These are phyloP conservation scores for Zosterops borbonicus DNA, from an alignment of 2,113 vertebrate species.

Conservation along the genomic window DNA sequence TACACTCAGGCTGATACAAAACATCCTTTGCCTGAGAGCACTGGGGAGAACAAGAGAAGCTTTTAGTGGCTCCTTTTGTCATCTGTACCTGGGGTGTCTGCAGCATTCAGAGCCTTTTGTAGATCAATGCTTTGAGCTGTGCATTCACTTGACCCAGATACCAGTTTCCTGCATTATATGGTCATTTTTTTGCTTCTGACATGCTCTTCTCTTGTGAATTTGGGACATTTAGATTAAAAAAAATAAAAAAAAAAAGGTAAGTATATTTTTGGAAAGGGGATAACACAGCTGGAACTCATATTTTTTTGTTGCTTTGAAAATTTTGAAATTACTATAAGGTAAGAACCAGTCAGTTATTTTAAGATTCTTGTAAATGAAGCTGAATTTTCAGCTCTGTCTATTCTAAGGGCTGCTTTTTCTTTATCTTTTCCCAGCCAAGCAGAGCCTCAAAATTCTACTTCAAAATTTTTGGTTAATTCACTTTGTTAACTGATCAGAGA, in stretches of 20 bases:
- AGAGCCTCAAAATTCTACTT: not conserved
- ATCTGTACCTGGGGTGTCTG: not conserved
- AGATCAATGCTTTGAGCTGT: not conserved
- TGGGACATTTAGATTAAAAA: not conserved
- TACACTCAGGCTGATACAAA: not conserved
- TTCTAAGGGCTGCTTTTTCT: not conserved
- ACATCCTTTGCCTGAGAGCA: not conserved
- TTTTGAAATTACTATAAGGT: not conserved
- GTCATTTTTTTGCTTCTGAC: constrained; percentile 23
- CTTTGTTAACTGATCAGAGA: not conserved
- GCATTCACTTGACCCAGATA: constrained; percentile 19
- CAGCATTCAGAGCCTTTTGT: not conserved
- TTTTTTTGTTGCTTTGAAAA: constrained; percentile 2
- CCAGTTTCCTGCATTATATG: not conserved
- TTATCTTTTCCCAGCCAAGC: not conserved
- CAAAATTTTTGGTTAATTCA: not conserved
- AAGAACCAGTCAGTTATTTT: not conserved
- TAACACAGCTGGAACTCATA: not conserved
- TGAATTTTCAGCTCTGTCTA: not conserved
- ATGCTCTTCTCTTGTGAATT: constrained; percentile 2
- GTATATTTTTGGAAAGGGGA: not conserved
- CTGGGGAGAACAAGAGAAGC: not conserved
- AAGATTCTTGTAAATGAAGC: not conserved
- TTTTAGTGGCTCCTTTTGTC: constrained; percentile 16
- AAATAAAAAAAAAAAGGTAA: not conserved